Conservation (phyloP, 1,140 invertebrate species). For the Nymphalis io region DNA sequence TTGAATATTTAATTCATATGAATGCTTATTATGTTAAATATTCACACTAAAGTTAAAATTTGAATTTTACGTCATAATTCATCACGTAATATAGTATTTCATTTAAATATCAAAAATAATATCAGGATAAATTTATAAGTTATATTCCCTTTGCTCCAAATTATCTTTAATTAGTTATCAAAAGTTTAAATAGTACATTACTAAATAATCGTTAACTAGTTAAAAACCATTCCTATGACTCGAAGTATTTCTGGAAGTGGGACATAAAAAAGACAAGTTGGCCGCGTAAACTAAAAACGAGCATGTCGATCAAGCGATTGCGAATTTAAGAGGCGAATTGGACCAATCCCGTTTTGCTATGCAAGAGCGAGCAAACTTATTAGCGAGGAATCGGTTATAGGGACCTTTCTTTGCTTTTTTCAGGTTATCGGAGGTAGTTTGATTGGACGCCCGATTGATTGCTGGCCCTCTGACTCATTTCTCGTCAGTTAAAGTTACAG, state of each 20-base stretch:
- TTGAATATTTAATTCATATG: no score
- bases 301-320: conserved; percentile 57
- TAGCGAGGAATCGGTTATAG: conserved; percentile 64
- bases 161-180: background rate
- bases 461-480: conserved; percentile 55
- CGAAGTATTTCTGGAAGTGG: conserved; percentile 28
- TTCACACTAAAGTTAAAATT: no score
- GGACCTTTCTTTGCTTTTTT: conserved; percentile 67
- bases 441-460: conserved; percentile 61
- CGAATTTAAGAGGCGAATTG: conserved; percentile 71
- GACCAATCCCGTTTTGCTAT: conserved; percentile 64
- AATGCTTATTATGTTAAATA: no score
- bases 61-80: no score
- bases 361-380: conserved; percentile 74
- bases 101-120: no score
- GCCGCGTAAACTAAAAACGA: conserved; percentile 44
- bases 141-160: no score
- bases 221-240: background rate
- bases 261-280: conserved; percentile 37
- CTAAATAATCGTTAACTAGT: background rate
- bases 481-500: conserved; percentile 22
- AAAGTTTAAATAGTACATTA: background rate
- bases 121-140: no score
- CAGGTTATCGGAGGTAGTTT: conserved; percentile 51
- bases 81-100: no score